A percentile compares a stretch with the other conserved stretches of the same genome.
Conservation (phyloP, 2,797 vertebrate genomes). For the Dendrocincla fuliginosa region DNA sequence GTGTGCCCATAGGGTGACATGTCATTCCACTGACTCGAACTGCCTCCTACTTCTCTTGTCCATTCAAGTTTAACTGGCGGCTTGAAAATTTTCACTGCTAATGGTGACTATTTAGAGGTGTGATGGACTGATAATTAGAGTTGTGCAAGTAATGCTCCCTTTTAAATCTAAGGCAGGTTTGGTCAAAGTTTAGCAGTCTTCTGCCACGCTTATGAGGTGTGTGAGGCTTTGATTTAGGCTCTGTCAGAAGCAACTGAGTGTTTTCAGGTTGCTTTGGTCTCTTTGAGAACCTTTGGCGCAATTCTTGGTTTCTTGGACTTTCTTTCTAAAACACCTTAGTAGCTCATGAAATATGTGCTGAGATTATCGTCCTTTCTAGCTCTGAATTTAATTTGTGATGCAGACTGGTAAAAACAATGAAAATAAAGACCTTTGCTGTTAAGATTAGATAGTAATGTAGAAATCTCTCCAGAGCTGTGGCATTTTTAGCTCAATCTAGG, state of each 20-base stretch:
- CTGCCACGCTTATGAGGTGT: not conserved
- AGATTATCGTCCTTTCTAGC: not conserved
- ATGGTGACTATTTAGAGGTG: not conserved
- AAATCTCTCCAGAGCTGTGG: not conserved
- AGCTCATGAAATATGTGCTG: not conserved
- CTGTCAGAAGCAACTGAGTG: not conserved
- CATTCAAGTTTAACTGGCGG: constrained; percentile 4
- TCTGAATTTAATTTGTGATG: constrained; percentile 24
- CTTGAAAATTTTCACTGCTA: constrained; percentile 16
- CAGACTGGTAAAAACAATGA: not conserved
- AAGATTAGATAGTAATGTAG: not conserved
- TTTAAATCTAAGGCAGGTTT: not conserved
- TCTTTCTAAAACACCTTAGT: not conserved
- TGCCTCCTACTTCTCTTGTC: not conserved
- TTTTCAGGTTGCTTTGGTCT: constrained; percentile 39
- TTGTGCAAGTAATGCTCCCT: not conserved
- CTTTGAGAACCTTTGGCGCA: constrained; percentile 27
- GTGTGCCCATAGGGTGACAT: not conserved
- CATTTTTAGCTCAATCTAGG: not conserved
- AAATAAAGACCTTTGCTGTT: not conserved
- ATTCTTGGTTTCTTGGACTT: not conserved
- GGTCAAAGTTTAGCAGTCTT: not conserved
- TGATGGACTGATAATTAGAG: constrained; percentile 21
- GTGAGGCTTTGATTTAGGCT: not conserved
- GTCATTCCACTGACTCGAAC: constrained; percentile 19